Evolutionary conservation across 2,113 vertebrate species (phyloP).

Genomic region (Zosterops hypoxanthus): DNA sequence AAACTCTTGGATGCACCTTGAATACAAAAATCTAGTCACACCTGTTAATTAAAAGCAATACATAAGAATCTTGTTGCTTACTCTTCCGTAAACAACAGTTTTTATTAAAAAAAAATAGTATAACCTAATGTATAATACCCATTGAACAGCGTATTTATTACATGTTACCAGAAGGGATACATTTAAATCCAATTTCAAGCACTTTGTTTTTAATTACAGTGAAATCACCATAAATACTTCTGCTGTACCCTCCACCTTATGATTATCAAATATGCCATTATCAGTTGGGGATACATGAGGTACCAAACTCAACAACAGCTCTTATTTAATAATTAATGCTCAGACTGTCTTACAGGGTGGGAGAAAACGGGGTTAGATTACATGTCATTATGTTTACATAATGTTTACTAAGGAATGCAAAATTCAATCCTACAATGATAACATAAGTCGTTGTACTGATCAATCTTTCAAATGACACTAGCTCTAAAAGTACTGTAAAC

Average conservation of each 20-base stretch:
- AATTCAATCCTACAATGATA: not conserved
- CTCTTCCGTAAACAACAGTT: not conserved
- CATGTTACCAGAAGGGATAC: not conserved
- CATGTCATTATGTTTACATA: not conserved
- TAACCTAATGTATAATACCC: not conserved
- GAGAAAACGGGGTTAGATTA: not conserved
- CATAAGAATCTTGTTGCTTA: not conserved
- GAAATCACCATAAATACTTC: not conserved
- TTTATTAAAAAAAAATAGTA: not conserved
- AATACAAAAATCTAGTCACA: not conserved
- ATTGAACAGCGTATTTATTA: not conserved
- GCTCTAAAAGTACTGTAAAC: not conserved
- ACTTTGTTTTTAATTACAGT: not conserved
- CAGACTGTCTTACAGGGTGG: not conserved
- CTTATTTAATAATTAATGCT: not conserved
- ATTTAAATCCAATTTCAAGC: not conserved
- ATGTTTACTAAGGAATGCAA: not conserved
- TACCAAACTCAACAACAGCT: not conserved
- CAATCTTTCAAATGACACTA: not conserved
- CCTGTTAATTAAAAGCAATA: not conserved
- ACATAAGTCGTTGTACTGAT: not conserved
- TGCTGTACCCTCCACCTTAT: not conserved
- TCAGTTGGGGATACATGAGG: not conserved
- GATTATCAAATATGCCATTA: not conserved
- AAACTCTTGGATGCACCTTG: not conserved